Evolutionary conservation across 2,888 invertebrate species (phyloP), one percentile per base, ranked within the genome.

Genomic region (Volucella inanis): DNA sequence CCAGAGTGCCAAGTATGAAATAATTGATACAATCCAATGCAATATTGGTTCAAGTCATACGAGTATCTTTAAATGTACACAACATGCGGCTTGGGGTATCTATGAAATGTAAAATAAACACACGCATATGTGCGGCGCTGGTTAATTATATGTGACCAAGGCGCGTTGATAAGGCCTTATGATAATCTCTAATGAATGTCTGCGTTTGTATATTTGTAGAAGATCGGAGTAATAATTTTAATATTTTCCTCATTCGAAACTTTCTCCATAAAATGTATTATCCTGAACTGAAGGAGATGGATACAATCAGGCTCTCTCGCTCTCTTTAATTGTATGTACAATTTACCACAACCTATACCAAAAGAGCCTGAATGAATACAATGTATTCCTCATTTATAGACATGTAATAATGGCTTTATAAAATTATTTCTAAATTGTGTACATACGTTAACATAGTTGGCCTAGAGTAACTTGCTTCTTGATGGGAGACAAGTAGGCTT

Each of bases 1-100:
- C 31, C 31, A 71, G 45, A 80, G 84, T 65, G 80, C 84, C 84
- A 84, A 84, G 75, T 84, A 84, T 79, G 84, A 76, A 84, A 84
- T 84, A 84, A 84, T 84, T 80, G 84, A 76, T 55, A 75, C 79
- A 80, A 84, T 83, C 52, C 65, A 62, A 72, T 55, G 65, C 78
- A 54, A 77, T 77, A 82, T 84, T 59, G 54, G 64, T 62, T 54
- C 59, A 18, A 59, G 54, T 54, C 15, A 77, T 52, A 68, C 62
- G 41, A 47, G 31, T 31, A 31, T 31, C 31, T 31, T 31, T 43
- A 71, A 49, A 57, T 55, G 41, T 3, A 59, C 39, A 3, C 31
- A 31, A 31, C 31, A 31, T 31, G 31, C 6, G 31, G 6, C 31
- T 31, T 31, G 31, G 4, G 15, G 43, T 22, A 70, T 68, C 70